Evolutionary conservation across 2,888 invertebrate species (phyloP), one percentile per base, ranked within the genome.

Genomic region (Synergus gifuensis): DNA sequence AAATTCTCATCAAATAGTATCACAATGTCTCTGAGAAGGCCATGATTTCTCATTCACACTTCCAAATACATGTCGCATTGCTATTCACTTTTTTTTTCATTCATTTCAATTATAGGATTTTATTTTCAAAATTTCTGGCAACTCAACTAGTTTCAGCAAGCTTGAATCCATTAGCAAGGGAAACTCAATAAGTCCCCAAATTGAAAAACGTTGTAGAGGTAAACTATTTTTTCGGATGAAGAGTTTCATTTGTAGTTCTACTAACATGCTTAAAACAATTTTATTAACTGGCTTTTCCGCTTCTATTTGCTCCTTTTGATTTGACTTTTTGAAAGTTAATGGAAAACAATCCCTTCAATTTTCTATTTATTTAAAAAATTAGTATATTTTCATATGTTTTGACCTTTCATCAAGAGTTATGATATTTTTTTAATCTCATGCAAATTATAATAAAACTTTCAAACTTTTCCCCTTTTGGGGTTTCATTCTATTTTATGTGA

Each of bases 1-100:
- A 77, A 78, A 82, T 82, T 80, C 76, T 77, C 82, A 82, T 82
- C 79, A 82, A 22, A 67, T 46, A 67, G 46, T 67, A 44, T 67
- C 67, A 67, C 44, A 67, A 44, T 46, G 44, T 67, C 18, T 14
- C 14, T 7, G 46, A 22, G 46, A 46, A 28, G 22, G 16, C 46
- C 44, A 46, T 67, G 46, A 44, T 67, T 67, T 67, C 67, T 67
- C 67, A 67, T 67, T 46, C 44, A 46, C 67, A 67, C 67, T 12
- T 44, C 12, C 14, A 22, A 46, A 67, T 22, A 46, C 44, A 14
- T 22, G 22, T 22, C 16, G 16, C 22, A 44, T 22, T 0, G 22
- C 14, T 22, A 22, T 67, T 67, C 22, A 22, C 22, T 3, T 28
- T 22, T 67, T 67, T 22, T 44, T 3, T 18, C 12, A 22, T 67